phyloP scores from a whole-genome alignment of 2,888 invertebrate species.

The Anaspis maculata region DNA sequence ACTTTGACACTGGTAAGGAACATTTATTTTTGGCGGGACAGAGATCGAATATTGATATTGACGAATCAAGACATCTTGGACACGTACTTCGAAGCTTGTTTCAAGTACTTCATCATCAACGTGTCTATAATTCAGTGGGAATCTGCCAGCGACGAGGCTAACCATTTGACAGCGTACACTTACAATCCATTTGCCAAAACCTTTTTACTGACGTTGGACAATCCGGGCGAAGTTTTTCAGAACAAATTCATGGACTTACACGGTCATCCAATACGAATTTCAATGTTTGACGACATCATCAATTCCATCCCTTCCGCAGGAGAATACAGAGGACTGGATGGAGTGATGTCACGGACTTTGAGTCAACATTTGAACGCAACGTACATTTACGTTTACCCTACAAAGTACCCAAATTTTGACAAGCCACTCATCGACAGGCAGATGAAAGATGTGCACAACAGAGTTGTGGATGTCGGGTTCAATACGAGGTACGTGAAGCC shows the following conservation, averaged over 20 bases:
- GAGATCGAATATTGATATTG: slow-evolving; percentile 10
- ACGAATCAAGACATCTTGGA: slow-evolving; percentile 1
- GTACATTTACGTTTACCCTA: slow-evolving; percentile 8
- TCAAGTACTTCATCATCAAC: slow-evolving; percentile 8
- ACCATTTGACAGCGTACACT: slow-evolving; percentile 2
- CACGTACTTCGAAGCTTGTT: slow-evolving; percentile 3
- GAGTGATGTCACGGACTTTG: slow-evolving; percentile 11
- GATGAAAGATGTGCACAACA: slow-evolving; percentile 16
- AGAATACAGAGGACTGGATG: slow-evolving; percentile 12
- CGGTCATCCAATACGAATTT: slow-evolving; percentile 12
- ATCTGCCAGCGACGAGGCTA: slow-evolving; percentile 2
- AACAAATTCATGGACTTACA: slow-evolving; percentile 10
- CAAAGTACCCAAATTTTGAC: slow-evolving; percentile 6
- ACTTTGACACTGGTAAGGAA: slow-evolving; percentile 2
- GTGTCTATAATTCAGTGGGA: no score
- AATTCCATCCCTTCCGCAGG: slow-evolving; percentile 8
- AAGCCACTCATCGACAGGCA: slow-evolving; percentile 9
- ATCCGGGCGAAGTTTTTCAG: slow-evolving; percentile 6
- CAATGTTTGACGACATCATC: slow-evolving; percentile 15
- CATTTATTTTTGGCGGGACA: slow-evolving; percentile 11
- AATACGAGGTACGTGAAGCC: slow-evolving; percentile 16
- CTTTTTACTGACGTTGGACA: slow-evolving; percentile 1
- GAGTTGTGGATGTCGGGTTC: slow-evolving; percentile 12
- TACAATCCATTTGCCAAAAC: slow-evolving; percentile 10
- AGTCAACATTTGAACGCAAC: slow-evolving; percentile 15